phyloP scores from a whole-genome alignment of 2,888 invertebrate genomes.

The Subacronicta megacephala region DNA sequence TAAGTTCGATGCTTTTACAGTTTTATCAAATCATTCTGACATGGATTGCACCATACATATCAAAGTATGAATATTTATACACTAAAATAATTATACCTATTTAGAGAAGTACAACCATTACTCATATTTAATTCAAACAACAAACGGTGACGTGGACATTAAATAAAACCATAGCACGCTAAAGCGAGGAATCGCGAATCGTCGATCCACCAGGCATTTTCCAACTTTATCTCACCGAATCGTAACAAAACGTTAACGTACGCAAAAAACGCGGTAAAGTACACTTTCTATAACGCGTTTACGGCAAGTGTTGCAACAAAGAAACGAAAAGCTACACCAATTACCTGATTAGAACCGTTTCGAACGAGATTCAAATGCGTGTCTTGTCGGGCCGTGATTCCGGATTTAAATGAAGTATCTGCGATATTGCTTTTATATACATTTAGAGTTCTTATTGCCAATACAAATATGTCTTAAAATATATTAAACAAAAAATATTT shows the following conservation, averaged over 20 bases:
- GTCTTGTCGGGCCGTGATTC: slow-evolving; percentile 41
- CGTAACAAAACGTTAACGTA: slow-evolving; percentile 37
- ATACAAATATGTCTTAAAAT: slow-evolving; percentile 18
- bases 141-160: slow-evolving; percentile 18
- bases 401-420: slow-evolving; percentile 34
- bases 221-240: slow-evolving; percentile 19
- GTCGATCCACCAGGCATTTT: slow-evolving; percentile 10
- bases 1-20: no score
- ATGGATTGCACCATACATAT: no score
- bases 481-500: no score
- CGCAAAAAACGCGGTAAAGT: slow-evolving; percentile 53
- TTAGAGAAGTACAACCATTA: no score
- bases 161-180: slow-evolving; percentile 14
- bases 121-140: slow-evolving; percentile 6
- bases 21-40: no score
- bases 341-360: slow-evolving; percentile 58
- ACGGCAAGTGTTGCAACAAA: slow-evolving; percentile 55
- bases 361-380: slow-evolving; percentile 57
- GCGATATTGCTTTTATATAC: slow-evolving; percentile 43
- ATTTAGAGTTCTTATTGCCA: slow-evolving; percentile 18
- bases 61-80: no score
- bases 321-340: slow-evolving; percentile 60
- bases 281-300: slow-evolving; percentile 69
- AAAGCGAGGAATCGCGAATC: slow-evolving; percentile 16
- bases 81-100: no score